phyloP scores from a whole-genome alignment of 2,888 invertebrate genomes.

The Apotomis betuletana region DNA sequence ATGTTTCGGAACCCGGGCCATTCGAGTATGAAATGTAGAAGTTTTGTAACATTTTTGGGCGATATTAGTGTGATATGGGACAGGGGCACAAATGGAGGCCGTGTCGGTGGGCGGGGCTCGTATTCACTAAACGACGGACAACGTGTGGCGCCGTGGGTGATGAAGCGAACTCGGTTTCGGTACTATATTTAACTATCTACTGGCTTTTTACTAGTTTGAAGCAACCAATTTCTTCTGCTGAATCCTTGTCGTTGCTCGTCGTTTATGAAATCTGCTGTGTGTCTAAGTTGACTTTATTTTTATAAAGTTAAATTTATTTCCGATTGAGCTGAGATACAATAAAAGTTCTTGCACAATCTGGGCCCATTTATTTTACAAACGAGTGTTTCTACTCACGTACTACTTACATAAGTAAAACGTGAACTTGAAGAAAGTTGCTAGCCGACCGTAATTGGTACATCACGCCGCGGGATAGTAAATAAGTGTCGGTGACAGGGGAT shows the following conservation, averaged over 20 bases:
- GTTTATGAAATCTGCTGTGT: too few species aligned
- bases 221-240: too few species aligned
- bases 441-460: constrained; percentile 53
- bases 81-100: constrained; percentile 51
- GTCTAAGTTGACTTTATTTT: too few species aligned
- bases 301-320: too few species aligned
- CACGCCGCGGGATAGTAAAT: constrained; percentile 57
- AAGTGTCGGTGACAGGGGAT: constrained; percentile 52
- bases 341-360: not conserved
- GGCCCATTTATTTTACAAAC: not conserved
- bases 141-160: constrained; percentile 8
- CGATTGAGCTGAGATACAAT: too few species aligned
- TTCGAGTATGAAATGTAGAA: constrained; percentile 45
- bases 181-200: not conserved
- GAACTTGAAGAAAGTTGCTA: constrained; percentile 29
- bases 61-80: constrained; percentile 47
- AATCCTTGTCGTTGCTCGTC: too few species aligned
- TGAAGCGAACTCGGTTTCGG: constrained; percentile 1
- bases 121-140: constrained; percentile 27
- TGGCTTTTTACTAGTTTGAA: not conserved
- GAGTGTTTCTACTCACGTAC: not conserved
- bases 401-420: not conserved
- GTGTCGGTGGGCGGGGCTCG: constrained; percentile 42
- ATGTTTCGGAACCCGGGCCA: constrained; percentile 46
- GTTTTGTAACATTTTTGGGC: constrained; percentile 49